Base-by-base conservation (phyloP, 64 coral and sea anemone species). In the Hydrozoanthus tunicans region DNA sequence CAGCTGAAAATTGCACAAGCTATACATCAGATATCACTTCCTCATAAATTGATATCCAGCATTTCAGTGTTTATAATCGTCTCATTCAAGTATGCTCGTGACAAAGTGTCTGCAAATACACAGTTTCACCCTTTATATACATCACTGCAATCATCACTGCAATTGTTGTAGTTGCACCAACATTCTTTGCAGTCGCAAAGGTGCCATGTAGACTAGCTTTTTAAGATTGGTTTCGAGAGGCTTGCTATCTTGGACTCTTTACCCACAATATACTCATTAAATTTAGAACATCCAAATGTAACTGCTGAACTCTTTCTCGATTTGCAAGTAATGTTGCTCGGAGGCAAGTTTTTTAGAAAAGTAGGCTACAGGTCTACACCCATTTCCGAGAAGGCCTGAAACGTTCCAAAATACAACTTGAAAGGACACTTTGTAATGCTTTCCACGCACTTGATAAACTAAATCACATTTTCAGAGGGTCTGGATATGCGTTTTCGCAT, bases 11-110 rank as follows among this genome's bases (percentile, higher is more conserved):
- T 56, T 7, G 9, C 91, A 43, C 32, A 43, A 11, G 86, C 25
- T 81, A 86, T 14, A 62, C 61, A 86, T 86, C 91, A 76, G 81
- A 86, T 26, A 92, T 92, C 13, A 85, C 70, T 25, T 85, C 53
- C 43, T 92, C 91, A 23, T 60, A 83, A 64, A 53, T 68, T 82
- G 68, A 83, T 74, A 6, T 83, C 67, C 17, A 83, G 64, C 55
- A 83, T 3, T 82, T 92, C 80, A 70, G 91, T 85, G 80, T 92
- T 82, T 8, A 24, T 73, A 14, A 90, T 59, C 10, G 72, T 78
- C 72, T 92, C 91, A 80, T 77, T 92, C 91, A 92, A 85, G 57
- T 92, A 85, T 8, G 80, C 91, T 77, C 91, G 62, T 77, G 81
- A 85, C 73, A 92, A 77, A 64, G 81, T 85, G 60, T 85, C 91